These are phyloP conservation scores for Smithornis capensis DNA, from an alignment of 2,113 vertebrate species.

Conservation along the genomic window DNA sequence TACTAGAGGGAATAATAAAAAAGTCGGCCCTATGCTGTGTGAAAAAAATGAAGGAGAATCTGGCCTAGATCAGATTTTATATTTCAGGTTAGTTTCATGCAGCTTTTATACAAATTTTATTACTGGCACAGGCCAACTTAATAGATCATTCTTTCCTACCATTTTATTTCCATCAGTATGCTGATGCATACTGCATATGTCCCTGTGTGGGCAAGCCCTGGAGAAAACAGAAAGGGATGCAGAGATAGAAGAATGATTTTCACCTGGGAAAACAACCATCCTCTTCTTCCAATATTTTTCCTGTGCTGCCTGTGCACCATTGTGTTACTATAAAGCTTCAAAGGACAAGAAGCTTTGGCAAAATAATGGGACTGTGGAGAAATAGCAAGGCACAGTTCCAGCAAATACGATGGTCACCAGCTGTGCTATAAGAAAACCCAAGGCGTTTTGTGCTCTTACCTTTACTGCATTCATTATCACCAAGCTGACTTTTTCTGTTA, in stretches of 20 bases:
- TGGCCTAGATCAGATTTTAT: background rate
- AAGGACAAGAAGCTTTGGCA: background rate
- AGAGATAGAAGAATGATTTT: background rate
- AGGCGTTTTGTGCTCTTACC: background rate
- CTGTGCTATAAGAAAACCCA: background rate
- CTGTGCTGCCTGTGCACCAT: background rate
- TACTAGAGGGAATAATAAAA: background rate
- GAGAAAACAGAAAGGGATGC: background rate
- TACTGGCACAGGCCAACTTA: background rate
- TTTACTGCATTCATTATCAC: constrained; percentile 6
- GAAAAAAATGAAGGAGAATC: background rate
- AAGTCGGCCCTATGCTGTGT: background rate
- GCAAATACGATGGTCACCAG: background rate
- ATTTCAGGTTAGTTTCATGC: background rate
- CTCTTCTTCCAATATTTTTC: background rate
- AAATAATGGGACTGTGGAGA: background rate
- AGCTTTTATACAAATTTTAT: background rate
- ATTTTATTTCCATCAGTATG: background rate
- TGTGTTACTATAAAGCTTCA: background rate
- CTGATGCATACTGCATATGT: background rate
- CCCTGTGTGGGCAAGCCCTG: background rate
- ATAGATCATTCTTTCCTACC: background rate
- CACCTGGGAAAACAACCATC: background rate
- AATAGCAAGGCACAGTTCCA: background rate
- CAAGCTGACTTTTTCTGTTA: background rate